phyloP scores from a whole-genome alignment of 2,797 vertebrate genomes.

The Diplodus sargus region DNA sequence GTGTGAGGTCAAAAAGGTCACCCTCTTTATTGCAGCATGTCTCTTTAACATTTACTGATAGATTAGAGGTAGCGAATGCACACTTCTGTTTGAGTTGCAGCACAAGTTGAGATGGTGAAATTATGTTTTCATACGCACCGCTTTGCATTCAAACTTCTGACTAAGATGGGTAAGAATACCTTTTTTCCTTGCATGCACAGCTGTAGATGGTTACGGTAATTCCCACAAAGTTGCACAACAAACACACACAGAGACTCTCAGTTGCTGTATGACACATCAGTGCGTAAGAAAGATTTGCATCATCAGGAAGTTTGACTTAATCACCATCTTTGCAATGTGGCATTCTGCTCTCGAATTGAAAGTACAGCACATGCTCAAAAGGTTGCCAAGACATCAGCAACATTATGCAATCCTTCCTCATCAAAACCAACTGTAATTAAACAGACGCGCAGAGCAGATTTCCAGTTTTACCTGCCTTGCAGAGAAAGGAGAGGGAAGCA shows the following conservation, averaged over 20 bases:
- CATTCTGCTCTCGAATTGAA: not conserved
- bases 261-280: constrained; percentile 22
- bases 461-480: constrained; percentile 48
- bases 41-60: not conserved
- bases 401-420: constrained; percentile 12
- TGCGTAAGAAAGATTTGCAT: constrained; percentile 50
- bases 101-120: not conserved
- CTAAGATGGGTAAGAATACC: constrained; percentile 10
- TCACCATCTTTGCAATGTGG: constrained; percentile 39
- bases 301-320: constrained; percentile 50
- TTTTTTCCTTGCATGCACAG: constrained; percentile 42
- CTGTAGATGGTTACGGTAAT: constrained; percentile 52
- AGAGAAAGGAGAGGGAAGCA: constrained; percentile 27
- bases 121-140: constrained; percentile 8
- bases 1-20: not conserved
- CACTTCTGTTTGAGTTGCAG: not conserved
- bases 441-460: constrained; percentile 11
- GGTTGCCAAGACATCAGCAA: constrained; percentile 28
- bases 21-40: not conserved
- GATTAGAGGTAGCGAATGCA: not conserved
- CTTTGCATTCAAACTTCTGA: constrained; percentile 18
- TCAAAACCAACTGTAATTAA: constrained; percentile 15
- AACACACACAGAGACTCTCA: constrained; percentile 1
- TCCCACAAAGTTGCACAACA: constrained; percentile 18
- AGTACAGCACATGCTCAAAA: constrained; percentile 6